These are phyloP conservation scores for Hippopotamyrus pictus DNA, from an alignment of 2,797 vertebrate species.

Conservation along the genomic window DNA sequence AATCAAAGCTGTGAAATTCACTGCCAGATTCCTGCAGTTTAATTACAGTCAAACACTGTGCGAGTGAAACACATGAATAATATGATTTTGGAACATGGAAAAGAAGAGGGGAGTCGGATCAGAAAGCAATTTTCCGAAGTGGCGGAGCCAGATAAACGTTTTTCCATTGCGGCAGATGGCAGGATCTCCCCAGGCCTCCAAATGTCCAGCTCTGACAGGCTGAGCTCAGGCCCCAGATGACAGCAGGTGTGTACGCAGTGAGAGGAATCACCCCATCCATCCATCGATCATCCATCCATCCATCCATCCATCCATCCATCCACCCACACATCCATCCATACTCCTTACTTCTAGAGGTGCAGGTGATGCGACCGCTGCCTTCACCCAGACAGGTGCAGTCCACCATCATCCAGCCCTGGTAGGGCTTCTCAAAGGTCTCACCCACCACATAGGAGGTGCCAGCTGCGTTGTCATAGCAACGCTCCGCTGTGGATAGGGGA, in stretches of 20 bases:
- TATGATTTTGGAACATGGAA: background rate
- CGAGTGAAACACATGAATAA: background rate
- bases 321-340: background rate
- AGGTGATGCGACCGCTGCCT: slow-evolving; percentile 88
- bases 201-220: background rate
- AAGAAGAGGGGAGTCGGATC: background rate
- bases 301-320: background rate
- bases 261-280: background rate
- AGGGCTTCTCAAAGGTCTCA: slow-evolving; percentile 90
- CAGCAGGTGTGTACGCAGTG: background rate
- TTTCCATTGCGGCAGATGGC: background rate
- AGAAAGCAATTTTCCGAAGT: background rate
- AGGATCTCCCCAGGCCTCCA: background rate
- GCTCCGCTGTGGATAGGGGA: slow-evolving; percentile 68
- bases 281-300: background rate
- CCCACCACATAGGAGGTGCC: slow-evolving; percentile 81
- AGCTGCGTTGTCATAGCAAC: slow-evolving; percentile 78
- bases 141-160: background rate
- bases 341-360: slow-evolving; percentile 77
- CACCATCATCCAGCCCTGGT: slow-evolving; percentile 98
- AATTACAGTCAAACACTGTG: background rate
- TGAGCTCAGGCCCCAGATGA: background rate
- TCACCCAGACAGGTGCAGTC: slow-evolving; percentile 93
- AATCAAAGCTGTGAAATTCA: background rate
- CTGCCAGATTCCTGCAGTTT: background rate